Evolutionary conservation across 1,140 invertebrate genomes (phyloP), one percentile per base, ranked within the genome.

Genomic region (Atta texana): DNA sequence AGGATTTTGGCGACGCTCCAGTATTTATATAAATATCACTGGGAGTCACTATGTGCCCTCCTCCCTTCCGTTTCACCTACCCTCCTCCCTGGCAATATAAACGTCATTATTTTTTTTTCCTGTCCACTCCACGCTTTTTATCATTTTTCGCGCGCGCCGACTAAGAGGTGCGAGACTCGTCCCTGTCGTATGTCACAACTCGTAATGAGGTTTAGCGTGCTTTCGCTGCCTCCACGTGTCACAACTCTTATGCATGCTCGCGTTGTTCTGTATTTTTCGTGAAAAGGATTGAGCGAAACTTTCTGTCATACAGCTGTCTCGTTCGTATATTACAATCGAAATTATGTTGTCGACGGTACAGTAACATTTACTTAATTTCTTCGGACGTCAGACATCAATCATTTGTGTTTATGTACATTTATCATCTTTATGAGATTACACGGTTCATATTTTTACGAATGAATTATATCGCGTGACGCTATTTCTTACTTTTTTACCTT

Each of bases 1-100:
- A 92, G 92, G 91, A 93, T 95, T 94, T 94, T 95, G 94, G 94
- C 94, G 92, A 89, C 92, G 92, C 91, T 95, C 94, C 94, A 94
- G 90, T 81, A 89, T 90, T 89, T 92, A 88, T 94, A 94, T 94
- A 95, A 95, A 95, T 94, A 94, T 92, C 90, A 89, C 91, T 90
- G 90, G 91, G 92, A 93, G 91, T 93, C 91, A 93, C 90, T 91
- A 88, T 84, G 74, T 44, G 76, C 39, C 66, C 53, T 69, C 66
- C 0, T 74, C 39, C n/a, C 63, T 69, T 28, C 49, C 72, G 80
- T 44, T 76, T 10, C 34, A 44, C 28, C 10, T 18, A 16, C 34
- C 28, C 49, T 57, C n/a, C 84, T 61, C 16, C 28, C 88, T 76
- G 86, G 68, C 66, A 59, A 87, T 91, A 71, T 82, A 84, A 75